Evolutionary conservation across 2,113 vertebrate genomes (phyloP), one percentile per base, ranked within the genome.

Genomic region (Syngnathus floridae): DNA sequence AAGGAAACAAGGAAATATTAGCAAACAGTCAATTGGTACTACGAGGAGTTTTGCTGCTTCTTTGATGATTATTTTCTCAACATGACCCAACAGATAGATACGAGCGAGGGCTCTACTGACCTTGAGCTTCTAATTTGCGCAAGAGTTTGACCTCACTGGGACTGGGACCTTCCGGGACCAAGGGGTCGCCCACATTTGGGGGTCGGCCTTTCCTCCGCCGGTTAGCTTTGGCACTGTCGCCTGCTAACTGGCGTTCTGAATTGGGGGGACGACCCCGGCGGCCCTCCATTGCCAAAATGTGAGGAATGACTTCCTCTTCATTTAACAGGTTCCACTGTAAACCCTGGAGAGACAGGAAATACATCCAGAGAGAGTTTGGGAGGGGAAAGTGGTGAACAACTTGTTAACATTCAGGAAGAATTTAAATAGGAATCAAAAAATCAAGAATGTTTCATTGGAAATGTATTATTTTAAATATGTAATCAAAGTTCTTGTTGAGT

Each of bases 311-410:
- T 54, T 98, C 97, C 70, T 98, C 95, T 69, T 97, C 95, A 81
- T 94, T 96, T 90, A 99, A 90, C 48, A 95, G 90, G 88, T 90
- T 95, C 97, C 97, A 99, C 87, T 98, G 97, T 89, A 97, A 88
- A 63, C 96, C 97, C 97, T 99, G 86, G 62, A 71, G 65, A 46
- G 66, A 48, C 51, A 19, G 13, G 19, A 37, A 41, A 56, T 36
- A 49, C 66, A 14, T 49, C n/a, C 40, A 56, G 35, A 56, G 49
- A 80, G 49, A 80, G 54, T 63, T 59, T 45, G 64, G 54, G 63
- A 37, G 31, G 36, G 55, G n/a, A 14, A 12, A 41, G n/a, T 14
- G 13, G 36, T 61, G 40, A 70, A 70, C 37, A 3, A 58, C 31
- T 64, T 69, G 64, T 65, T 61, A 35, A 51, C 0, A 73, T 62